phyloP scores from a whole-genome alignment of 2,888 invertebrate genomes.

The Spodoptera picta region DNA sequence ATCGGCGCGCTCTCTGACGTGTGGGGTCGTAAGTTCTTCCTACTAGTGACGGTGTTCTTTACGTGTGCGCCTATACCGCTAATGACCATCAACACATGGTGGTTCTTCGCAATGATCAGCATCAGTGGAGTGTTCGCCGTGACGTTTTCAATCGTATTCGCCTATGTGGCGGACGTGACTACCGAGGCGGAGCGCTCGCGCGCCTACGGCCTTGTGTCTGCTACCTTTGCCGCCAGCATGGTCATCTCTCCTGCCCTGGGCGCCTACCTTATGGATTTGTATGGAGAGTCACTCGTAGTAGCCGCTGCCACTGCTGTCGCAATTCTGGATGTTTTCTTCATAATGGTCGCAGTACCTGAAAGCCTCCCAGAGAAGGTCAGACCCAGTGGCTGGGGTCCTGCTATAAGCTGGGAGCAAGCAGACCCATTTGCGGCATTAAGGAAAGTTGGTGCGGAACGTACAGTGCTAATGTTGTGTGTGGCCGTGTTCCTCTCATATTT shows the following conservation, averaged over 20 bases:
- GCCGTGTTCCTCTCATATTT: conserved; percentile 99
- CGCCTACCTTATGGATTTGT: conserved; percentile 94
- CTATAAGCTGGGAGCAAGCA: conserved; percentile 99
- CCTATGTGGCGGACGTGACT: conserved; percentile 99
- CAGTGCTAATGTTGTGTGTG: conserved; percentile 98
- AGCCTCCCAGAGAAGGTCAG: conserved; percentile 97
- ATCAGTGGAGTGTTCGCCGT: conserved; percentile 99
- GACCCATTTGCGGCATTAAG: conserved; percentile 98
- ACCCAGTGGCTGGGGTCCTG: conserved; percentile 94
- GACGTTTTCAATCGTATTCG: conserved; percentile 99
- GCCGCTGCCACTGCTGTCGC: conserved; percentile 98
- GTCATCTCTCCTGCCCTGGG: conserved; percentile 99
- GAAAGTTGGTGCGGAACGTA: conserved; percentile 97
- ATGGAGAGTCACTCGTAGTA: conserved; percentile 95
- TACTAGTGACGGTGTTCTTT: conserved; percentile 99
- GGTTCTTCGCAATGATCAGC: conserved; percentile 99
- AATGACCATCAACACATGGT: conserved; percentile 99
- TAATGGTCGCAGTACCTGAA: conserved; percentile 99
- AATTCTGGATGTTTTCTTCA: conserved; percentile 98
- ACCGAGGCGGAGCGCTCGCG: conserved; percentile 98
- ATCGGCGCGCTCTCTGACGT: conserved; percentile 99
- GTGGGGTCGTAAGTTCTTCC: conserved; percentile 99
- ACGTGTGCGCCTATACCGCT: conserved; percentile 99
- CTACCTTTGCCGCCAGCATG: conserved; percentile 99
- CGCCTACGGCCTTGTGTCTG: conserved; percentile 99